A percentile compares a stretch with the other conserved stretches of the same genome.
phyloP scores from a whole-genome alignment of 2,797 vertebrate species.

The Petrocephalus schoutedeni region DNA sequence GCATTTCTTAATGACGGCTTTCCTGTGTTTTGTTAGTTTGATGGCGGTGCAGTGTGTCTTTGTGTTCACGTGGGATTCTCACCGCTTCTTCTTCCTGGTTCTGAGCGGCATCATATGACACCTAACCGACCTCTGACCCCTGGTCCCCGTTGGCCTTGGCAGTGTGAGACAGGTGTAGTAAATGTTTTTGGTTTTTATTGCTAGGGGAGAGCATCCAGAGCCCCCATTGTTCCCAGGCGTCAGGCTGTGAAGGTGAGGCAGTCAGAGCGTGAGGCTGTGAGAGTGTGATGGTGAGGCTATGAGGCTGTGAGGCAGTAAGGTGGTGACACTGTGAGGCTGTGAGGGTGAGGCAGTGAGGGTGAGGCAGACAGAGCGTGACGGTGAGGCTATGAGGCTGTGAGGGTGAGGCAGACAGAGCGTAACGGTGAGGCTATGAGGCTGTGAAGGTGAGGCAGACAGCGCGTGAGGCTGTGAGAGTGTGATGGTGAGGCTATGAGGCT shows the following conservation, averaged over 20 bases:
- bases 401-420: neutral
- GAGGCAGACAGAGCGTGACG: neutral
- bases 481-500: neutral
- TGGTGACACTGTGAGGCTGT: too few species aligned
- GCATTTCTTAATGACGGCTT: neutral
- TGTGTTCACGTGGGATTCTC: neutral
- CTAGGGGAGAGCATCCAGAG: neutral
- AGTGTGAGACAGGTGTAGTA: neutral
- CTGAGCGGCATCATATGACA: neutral
- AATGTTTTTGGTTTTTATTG: slow-evolving; percentile 11
- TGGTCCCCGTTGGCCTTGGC: neutral
- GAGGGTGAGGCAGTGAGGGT: neutral
- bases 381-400: neutral
- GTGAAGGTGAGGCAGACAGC: too few species aligned
- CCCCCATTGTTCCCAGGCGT: neutral
- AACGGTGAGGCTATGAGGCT: neutral
- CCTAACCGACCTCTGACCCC: neutral
- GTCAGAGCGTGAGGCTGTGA: neutral
- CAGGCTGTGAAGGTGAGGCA: neutral
- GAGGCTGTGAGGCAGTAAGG: too few species aligned
- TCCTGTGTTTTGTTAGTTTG: neutral
- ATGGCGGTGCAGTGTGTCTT: neutral
- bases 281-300: neutral
- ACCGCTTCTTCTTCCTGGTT: neutral
- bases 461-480: neutral